Evolutionary conservation across 2,888 invertebrate genomes (phyloP).

Genomic region (Cheilosia urbana): DNA sequence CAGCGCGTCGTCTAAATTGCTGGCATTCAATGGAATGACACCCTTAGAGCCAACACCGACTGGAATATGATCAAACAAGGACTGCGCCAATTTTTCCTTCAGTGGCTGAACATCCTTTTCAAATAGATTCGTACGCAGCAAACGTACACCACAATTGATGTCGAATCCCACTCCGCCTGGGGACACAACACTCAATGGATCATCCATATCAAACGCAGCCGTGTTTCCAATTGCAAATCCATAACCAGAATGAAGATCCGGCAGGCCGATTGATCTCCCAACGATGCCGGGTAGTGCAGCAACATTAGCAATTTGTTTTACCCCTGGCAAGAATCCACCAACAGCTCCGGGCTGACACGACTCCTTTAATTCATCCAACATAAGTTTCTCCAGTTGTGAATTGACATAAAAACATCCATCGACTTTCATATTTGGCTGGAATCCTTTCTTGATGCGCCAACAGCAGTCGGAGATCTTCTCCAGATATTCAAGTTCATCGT

Average conservation of each 20-base stretch:
- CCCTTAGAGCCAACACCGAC: slow-evolving; percentile 99
- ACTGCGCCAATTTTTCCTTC: slow-evolving; percentile 97
- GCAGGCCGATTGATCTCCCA: slow-evolving; percentile 95
- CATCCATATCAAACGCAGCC: slow-evolving; percentile 98
- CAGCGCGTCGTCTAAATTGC: slow-evolving; percentile 97
- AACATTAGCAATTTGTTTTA: slow-evolving; percentile 99
- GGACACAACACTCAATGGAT: slow-evolving; percentile 93
- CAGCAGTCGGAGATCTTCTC: slow-evolving; percentile 93
- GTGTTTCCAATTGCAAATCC: slow-evolving; percentile 99
- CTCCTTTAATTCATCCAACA: slow-evolving; percentile 98
- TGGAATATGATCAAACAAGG: slow-evolving; percentile 99
- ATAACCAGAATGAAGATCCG: slow-evolving; percentile 99
- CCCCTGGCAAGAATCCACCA: slow-evolving; percentile 98
- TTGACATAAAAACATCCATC: slow-evolving; percentile 99
- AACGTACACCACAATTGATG: slow-evolving; percentile 98
- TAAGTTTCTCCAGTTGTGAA: slow-evolving; percentile 93
- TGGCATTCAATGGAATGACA: slow-evolving; percentile 99
- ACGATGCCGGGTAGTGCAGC: slow-evolving; percentile 99
- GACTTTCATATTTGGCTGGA: slow-evolving; percentile 99
- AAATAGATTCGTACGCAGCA: slow-evolving; percentile 96
- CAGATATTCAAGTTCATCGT: slow-evolving; percentile 96
- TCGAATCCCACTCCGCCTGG: slow-evolving; percentile 99
- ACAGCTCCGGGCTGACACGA: slow-evolving; percentile 94
- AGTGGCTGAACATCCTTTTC: slow-evolving; percentile 97
- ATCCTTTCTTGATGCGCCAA: slow-evolving; percentile 99